Evolutionary conservation across 2,888 invertebrate species (phyloP).

Genomic region (Drosophila macrospina): DNA sequence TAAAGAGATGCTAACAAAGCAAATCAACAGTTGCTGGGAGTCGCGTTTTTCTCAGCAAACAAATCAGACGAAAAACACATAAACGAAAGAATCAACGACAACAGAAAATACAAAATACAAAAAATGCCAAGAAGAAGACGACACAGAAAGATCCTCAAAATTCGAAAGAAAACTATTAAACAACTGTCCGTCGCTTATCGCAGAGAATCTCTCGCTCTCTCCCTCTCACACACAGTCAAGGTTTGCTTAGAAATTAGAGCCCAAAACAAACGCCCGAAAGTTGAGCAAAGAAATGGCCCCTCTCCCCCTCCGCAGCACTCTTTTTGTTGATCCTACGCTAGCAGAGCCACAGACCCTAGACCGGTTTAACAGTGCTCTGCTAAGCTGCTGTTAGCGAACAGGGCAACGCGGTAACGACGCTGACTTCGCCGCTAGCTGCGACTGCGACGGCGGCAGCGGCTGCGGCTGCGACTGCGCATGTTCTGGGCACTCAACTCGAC

Average conservation of each 20-base stretch:
- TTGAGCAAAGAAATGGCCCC: slow-evolving; percentile 44
- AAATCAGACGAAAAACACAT: slow-evolving; percentile 47
- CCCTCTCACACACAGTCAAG: slow-evolving; percentile 8
- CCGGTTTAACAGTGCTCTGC: slow-evolving; percentile 72
- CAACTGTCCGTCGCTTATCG: slow-evolving; percentile 71
- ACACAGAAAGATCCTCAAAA: slow-evolving; percentile 56
- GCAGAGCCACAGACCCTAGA: slow-evolving; percentile 35
- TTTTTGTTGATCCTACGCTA: background rate
- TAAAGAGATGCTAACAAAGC: slow-evolving; percentile 75
- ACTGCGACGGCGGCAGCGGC: slow-evolving; percentile 28
- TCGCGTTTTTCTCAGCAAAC: slow-evolving; percentile 70
- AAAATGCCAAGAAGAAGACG: slow-evolving; percentile 29
- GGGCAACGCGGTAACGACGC: slow-evolving; percentile 29
- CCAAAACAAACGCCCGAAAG: slow-evolving; percentile 73
- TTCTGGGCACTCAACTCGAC: slow-evolving; percentile 76
- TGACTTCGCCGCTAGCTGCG: slow-evolving; percentile 18
- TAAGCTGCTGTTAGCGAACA: slow-evolving; percentile 58
- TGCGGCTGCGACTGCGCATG: slow-evolving; percentile 41
- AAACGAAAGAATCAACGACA: slow-evolving; percentile 44
- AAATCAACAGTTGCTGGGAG: slow-evolving; percentile 63
- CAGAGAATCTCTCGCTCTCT: slow-evolving; percentile 37
- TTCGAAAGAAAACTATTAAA: slow-evolving; percentile 81
- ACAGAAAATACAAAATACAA: slow-evolving; percentile 39
- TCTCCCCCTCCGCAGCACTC: background rate
- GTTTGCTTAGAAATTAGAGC: slow-evolving; percentile 81